These are phyloP conservation scores for Pyrgus malvae DNA, from an alignment of 2,888 invertebrate genomes.

Conservation along the genomic window DNA sequence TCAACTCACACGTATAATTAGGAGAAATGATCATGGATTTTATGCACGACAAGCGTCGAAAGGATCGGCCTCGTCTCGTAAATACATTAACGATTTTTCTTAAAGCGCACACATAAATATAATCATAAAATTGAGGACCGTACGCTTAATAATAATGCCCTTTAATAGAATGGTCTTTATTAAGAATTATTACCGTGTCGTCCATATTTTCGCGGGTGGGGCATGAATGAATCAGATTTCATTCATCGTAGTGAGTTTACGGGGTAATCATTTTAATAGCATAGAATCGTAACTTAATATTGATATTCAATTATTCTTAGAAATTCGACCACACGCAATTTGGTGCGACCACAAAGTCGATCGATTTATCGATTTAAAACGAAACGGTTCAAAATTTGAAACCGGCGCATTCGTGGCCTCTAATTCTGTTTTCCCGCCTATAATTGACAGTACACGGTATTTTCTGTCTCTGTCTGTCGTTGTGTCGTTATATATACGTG, in stretches of 20 bases:
- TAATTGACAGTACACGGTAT: slow-evolving; percentile 78
- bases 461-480: slow-evolving; percentile 47
- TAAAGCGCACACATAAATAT: slow-evolving; percentile 64
- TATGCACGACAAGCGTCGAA: slow-evolving; percentile 78
- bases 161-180: slow-evolving; percentile 63
- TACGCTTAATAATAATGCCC: slow-evolving; percentile 54
- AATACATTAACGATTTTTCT: slow-evolving; percentile 73
- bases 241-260: slow-evolving; percentile 51
- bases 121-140: slow-evolving; percentile 62
- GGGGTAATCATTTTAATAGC: slow-evolving; percentile 68
- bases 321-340: slow-evolving; percentile 78
- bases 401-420: slow-evolving; percentile 69
- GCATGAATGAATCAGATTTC: slow-evolving; percentile 63
- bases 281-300: slow-evolving; percentile 66
- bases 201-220: slow-evolving; percentile 53
- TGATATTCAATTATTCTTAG: slow-evolving; percentile 77
- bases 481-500: slow-evolving; percentile 32
- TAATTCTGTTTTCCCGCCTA: slow-evolving; percentile 80
- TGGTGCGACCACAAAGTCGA: slow-evolving; percentile 62
- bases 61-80: slow-evolving; percentile 64
- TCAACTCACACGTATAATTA: slow-evolving; percentile 72
- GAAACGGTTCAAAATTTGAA: slow-evolving; percentile 79
- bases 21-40: slow-evolving; percentile 73
- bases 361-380: slow-evolving; percentile 80
- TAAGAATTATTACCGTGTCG: slow-evolving; percentile 57